phyloP scores from a whole-genome alignment of 2,888 invertebrate species.

The Lasius fuliginosus region DNA sequence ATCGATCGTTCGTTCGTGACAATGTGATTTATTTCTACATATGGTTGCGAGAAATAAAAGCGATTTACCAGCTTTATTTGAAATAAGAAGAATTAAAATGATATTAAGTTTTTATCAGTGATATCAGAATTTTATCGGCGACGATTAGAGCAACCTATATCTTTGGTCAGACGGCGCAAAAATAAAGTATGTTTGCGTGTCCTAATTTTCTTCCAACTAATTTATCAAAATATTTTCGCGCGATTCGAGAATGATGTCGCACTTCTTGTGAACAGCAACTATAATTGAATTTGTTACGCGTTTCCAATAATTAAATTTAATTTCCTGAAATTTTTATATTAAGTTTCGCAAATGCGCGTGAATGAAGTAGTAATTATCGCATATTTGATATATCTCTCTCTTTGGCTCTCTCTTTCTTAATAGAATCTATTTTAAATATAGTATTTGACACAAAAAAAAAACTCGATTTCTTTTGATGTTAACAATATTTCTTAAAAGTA shows the following conservation, averaged over 20 bases:
- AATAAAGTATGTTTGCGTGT: not conserved
- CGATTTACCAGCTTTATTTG: not conserved
- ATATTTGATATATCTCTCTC: not conserved
- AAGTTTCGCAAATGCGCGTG: not conserved
- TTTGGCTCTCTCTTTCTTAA: not conserved
- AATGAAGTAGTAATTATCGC: not conserved
- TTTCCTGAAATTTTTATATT: slow-evolving; percentile 23
- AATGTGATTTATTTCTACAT: not conserved
- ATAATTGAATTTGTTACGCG: slow-evolving; percentile 9
- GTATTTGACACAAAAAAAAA: not conserved
- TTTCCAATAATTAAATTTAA: slow-evolving; percentile 47
- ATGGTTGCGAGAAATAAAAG: not conserved
- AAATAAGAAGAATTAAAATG: not conserved
- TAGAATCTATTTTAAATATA: not conserved
- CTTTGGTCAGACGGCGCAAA: not conserved
- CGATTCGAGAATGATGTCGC: not conserved
- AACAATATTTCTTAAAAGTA: not conserved
- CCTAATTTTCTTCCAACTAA: slow-evolving; percentile 2
- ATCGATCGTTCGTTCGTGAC: not conserved
- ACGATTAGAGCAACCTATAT: not conserved
- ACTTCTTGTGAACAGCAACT: not conserved
- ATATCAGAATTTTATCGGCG: not conserved
- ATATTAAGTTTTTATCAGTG: not conserved
- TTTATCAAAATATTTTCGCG: not conserved
- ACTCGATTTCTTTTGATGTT: not conserved